Evolutionary conservation across 2,888 invertebrate genomes (phyloP), one percentile per base, ranked within the genome.

Genomic region (Dryomyza anilis): DNA sequence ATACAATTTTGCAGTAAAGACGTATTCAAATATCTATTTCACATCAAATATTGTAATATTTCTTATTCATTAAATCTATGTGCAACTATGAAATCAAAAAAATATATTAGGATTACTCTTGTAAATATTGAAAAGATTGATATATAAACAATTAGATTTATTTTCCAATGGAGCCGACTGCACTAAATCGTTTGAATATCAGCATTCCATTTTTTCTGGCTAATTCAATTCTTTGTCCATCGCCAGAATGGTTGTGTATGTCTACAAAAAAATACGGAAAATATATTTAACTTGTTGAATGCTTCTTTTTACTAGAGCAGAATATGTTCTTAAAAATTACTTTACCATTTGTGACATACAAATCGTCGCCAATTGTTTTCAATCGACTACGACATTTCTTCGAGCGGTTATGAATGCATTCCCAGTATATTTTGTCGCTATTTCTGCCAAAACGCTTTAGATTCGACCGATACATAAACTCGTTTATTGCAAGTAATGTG

Each of bases 321-420:
- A 33, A 12, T 33, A 27, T 55, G 33, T 55, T 6, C 33, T 21
- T 36, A 23, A 7, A 50, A 10, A 7, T 8, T 7, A 16, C 69
- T 72, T 66, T 73, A 82, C 83, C 79, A 72, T 83, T 83, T 21
- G 83, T 82, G 8, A 83, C 79, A 65, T 76, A 81, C 57, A 83
- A 74, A 74, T 81, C 79, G 70, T 83, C 81, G 2, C 81, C 82
- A 53, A 83, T 74, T 10, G 83, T 82, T 72, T 83, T 83, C 25
- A 83, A 69, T 2, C 83, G 81, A 67, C 83, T 83, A 1, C 83
- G 79, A 62, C 83, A 83, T 69, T 83, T 83, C 60, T 75, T 78
- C 2, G 81, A 81, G n/a, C 83, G 79, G 71, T 83, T 83, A 48
- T 83, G 81, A 25, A 83, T 81, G 61, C 83, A 83, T 70, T 83